phyloP scores from a whole-genome alignment of 2,888 invertebrate species.

The Caenorhabditis afra region DNA sequence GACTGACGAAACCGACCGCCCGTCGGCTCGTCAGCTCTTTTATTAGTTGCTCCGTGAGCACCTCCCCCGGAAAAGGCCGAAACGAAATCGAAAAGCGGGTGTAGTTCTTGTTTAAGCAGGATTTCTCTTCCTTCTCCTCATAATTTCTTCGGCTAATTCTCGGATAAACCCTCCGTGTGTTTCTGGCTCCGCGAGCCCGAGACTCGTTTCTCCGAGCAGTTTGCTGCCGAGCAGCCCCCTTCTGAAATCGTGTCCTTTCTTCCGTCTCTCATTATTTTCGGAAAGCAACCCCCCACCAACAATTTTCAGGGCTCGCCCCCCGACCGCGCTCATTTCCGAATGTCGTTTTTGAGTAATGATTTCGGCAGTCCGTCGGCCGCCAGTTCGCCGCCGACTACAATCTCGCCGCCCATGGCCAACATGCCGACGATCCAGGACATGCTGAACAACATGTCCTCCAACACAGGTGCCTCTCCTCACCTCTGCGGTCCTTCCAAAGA shows the following conservation, averaged over 20 bases:
- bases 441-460: slow-evolving; percentile 48
- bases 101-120: slow-evolving; percentile 39
- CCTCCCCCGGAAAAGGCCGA: neutral
- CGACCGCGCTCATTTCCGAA: slow-evolving; percentile 52
- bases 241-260: slow-evolving; percentile 27
- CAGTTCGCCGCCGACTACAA: slow-evolving; percentile 43
- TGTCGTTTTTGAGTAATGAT: slow-evolving; percentile 60
- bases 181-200: slow-evolving; percentile 7
- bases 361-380: slow-evolving; percentile 52
- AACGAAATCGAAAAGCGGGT: neutral
- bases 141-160: slow-evolving; percentile 31
- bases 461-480: slow-evolving; percentile 17
- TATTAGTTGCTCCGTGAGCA: slow-evolving; percentile 35
- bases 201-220: slow-evolving; percentile 11
- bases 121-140: slow-evolving; percentile 16
- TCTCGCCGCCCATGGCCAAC: slow-evolving; percentile 23
- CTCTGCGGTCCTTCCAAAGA: neutral
- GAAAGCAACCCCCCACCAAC: slow-evolving; percentile 21
- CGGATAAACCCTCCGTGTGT: slow-evolving; percentile 50
- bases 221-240: slow-evolving; percentile 1
- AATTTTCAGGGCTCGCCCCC: slow-evolving; percentile 39
- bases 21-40: slow-evolving; percentile 34
- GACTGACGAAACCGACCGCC: slow-evolving; percentile 49
- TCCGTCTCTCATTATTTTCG: slow-evolving; percentile 51
- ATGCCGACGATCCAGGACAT: slow-evolving; percentile 48